Base-by-base conservation (phyloP, 2,113 vertebrate species). In the Corythornis vintsioides region DNA sequence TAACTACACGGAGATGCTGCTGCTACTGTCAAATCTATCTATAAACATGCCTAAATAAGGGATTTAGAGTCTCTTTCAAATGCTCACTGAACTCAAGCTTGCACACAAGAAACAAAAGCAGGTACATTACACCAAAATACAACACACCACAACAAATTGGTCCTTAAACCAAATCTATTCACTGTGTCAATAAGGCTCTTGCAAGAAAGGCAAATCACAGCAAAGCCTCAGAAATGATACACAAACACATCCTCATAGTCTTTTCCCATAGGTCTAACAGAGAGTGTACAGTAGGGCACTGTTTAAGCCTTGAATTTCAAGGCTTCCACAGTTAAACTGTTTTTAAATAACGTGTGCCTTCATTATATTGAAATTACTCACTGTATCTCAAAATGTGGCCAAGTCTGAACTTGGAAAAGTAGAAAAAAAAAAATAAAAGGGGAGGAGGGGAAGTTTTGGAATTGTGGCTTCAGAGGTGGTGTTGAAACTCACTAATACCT, bases 1-100 rank as follows among this genome's bases (percentile, higher is more conserved):
- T 56, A 81, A 78, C 60, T 72, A 81, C 24, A 45, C 0, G 3
- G 20, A 72, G 35, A 71, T 52, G 59, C 13, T 77, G 48, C 35
- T 81, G 48, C 65, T 91, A 15, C 67, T 47, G 61, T 80, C 70
- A 93, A 75, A 90, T 25, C 38, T 88, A 33, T 86, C 61, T 72
- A 81, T 81, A 94, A 77, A 22, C 7, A 15, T 24, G 29, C 29
- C 47, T 52, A 72, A 90, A 64, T 43, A 81, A 71, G 42, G 57
- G 24, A 64, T 64, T 56, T 66, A 64, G 50, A 92, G 22, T 20
- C 22, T 19, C 15, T 63, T 42, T 88, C 21, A 66, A 86, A 45
- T 0, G 3, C 28, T 67, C 2, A 2, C 21, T 83, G 9, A 65
- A n/a, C 25, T 71, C 25, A 67, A 75, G 25, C 12, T 72, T 18